Percentiles rank a stretch among this genome's conserved stretches.
phyloP scores from a whole-genome alignment of 2,113 vertebrate genomes.

The Bungarus multicinctus region DNA sequence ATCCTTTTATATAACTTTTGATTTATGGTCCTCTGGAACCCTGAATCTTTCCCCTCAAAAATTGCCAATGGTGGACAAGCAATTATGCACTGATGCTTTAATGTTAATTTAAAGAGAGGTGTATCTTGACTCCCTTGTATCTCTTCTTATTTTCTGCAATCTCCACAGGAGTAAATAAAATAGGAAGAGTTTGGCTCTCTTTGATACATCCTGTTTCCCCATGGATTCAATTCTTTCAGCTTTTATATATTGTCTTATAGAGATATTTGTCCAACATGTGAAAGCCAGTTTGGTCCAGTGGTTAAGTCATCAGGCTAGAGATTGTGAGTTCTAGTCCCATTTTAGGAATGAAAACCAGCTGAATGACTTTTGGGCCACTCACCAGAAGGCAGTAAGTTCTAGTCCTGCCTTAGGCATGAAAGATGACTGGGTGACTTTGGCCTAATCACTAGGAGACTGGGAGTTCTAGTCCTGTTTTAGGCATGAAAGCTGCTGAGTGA shows the following conservation, averaged over 20 bases:
- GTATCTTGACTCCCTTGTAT: too few relatives aligned
- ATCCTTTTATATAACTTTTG: background rate
- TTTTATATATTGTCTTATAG: background rate
- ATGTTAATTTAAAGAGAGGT: background rate
- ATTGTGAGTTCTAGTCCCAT: too few relatives aligned
- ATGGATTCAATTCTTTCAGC: background rate
- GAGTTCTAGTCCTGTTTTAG: too few relatives aligned
- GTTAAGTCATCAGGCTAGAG: too few relatives aligned
- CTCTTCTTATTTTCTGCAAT: background rate
- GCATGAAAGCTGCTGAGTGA: too few relatives aligned
- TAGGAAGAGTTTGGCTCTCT: background rate
- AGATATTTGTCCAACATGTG: background rate
- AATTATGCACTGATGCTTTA: background rate
- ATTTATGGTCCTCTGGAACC: slow-evolving; percentile 21
- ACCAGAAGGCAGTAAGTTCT: too few relatives aligned
- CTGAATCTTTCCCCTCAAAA: background rate
- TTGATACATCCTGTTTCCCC: background rate
- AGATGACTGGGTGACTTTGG: too few relatives aligned
- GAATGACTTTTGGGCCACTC: too few relatives aligned
- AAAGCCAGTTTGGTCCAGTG: too few relatives aligned
- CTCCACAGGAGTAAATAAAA: background rate
- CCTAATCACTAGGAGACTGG: too few relatives aligned
- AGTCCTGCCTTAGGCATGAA: too few relatives aligned
- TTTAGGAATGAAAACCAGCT: too few relatives aligned
- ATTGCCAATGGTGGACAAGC: background rate